A percentile compares a stretch with the other conserved stretches of the same genome.
phyloP scores from a whole-genome alignment of 2,113 vertebrate species.

The Aegotheles bennettii region DNA sequence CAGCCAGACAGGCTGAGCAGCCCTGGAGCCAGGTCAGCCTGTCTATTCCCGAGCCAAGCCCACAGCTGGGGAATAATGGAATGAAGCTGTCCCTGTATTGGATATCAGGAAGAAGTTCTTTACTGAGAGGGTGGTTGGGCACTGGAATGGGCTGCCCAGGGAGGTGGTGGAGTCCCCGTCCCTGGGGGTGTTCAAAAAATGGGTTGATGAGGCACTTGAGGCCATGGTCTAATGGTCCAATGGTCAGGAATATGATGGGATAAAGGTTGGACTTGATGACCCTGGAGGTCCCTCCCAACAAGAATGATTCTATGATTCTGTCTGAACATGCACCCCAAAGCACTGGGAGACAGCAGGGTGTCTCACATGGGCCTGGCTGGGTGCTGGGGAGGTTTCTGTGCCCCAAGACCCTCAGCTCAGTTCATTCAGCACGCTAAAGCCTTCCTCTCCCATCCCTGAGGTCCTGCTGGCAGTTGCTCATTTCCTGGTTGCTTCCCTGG shows the following conservation, averaged over 20 bases:
- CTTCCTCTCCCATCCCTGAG: not conserved
- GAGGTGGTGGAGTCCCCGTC: too few relatives aligned
- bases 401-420: not conserved
- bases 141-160: too few relatives aligned
- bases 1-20: not conserved
- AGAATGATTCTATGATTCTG: too few relatives aligned
- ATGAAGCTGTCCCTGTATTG: not conserved
- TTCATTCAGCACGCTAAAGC: not conserved
- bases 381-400: not conserved
- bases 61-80: not conserved
- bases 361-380: not conserved
- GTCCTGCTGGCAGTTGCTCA: accelerated
- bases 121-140: too few relatives aligned
- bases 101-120: too few relatives aligned
- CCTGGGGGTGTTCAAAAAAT: too few relatives aligned
- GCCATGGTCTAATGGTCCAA: too few relatives aligned
- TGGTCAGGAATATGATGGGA: too few relatives aligned
- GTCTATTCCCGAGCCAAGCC: not conserved
- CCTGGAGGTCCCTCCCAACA: too few relatives aligned
- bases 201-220: too few relatives aligned
- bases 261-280: too few relatives aligned
- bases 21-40: not conserved
- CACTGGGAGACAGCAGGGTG: not conserved
- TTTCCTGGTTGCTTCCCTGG: accelerated
- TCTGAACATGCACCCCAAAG: too few relatives aligned